A percentile compares a stretch with the other conserved stretches of the same genome.
Evolutionary conservation across 2,113 vertebrate species (phyloP).

Genomic region (Nibea coibor): DNA sequence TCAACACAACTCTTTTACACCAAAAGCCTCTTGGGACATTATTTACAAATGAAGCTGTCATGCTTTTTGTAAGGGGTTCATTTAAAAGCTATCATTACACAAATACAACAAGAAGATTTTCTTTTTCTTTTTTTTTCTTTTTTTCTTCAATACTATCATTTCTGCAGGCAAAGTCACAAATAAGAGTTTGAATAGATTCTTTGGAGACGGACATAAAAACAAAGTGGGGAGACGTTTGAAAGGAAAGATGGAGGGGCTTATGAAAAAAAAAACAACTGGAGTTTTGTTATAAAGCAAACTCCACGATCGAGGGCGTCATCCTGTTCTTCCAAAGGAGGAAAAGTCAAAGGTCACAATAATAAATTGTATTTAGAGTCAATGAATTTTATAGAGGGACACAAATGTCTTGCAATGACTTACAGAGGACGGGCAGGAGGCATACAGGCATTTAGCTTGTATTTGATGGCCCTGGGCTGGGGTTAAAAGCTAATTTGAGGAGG

Average conservation of each 20-base stretch:
- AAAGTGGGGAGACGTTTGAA: slow-evolving; percentile 51
- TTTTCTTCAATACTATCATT: slow-evolving; percentile 79
- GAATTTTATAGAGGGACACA: slow-evolving; percentile 65
- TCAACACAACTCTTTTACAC: slow-evolving; percentile 98
- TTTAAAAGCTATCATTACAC: slow-evolving; percentile 96
- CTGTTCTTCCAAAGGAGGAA: slow-evolving; percentile 76
- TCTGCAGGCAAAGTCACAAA: slow-evolving; percentile 93
- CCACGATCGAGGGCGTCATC: slow-evolving; percentile 65
- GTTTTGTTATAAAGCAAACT: slow-evolving; percentile 67
- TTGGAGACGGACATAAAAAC: slow-evolving; percentile 88
- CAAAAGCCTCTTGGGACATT: slow-evolving; percentile 94
- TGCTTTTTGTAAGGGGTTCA: slow-evolving; percentile 91
- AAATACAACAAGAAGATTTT: slow-evolving; percentile 92
- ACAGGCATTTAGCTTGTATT: slow-evolving; percentile 66
- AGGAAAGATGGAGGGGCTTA: slow-evolving; percentile 56
- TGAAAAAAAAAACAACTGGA: slow-evolving; percentile 48
- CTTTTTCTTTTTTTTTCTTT: slow-evolving; percentile 52
- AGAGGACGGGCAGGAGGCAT: slow-evolving; percentile 59
- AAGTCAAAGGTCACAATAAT: slow-evolving; percentile 76
- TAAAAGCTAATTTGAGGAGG: slow-evolving; percentile 64
- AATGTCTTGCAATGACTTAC: slow-evolving; percentile 64
- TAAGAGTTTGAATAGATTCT: slow-evolving; percentile 89
- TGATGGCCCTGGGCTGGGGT: slow-evolving; percentile 62
- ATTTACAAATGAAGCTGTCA: slow-evolving; percentile 99
- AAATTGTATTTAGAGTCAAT: slow-evolving; percentile 70